Base-by-base conservation (phyloP, 1,140 invertebrate genomes). In the Telenomus remus region DNA sequence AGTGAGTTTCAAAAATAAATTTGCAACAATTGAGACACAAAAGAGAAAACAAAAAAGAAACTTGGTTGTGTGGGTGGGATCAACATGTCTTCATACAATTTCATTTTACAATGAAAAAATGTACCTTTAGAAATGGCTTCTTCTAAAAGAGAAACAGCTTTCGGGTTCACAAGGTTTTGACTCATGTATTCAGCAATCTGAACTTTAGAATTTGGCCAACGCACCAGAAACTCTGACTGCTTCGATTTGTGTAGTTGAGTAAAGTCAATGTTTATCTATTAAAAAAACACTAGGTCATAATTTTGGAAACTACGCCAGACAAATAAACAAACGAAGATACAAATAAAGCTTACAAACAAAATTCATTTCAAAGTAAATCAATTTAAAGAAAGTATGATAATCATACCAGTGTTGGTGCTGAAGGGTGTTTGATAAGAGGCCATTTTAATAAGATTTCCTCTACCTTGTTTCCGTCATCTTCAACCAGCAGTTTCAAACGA, bases 341-440 rank as follows among this genome's bases (percentile, higher is more conserved):
- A 27, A 27, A 27, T 6, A 27, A 27, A n/a, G n/a, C n/a, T n/a
- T n/a, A 27, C 13, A 46, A 46, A 2, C 2, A 46, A 12, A 14
- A 15, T n/a, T n/a, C n/a, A n/a, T n/a, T n/a, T n/a, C n/a, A 14
- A 12, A 46, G 11, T n/a, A 46, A 46, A 39, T 39, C n/a, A 39
- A 39, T 39, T 10, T n/a, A 51, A 35, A 10, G 39, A 39, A 39
- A 39, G 39, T 14, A n/a, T 54, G 39, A 9, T 42, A 54, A 13
- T 37, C 56, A 11, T 11, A 48, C 16, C 47, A 48, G 19, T 10
- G 14, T 48, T 3, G 8, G 19, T 10, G 7, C 47, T n/a, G n/a
- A 2, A 10, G 16, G 47, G 19, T 48, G 19, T 48, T 48, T 48
- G 2, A 48, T 19, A 19, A 48, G 47, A 16, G 47, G 47, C 47